Percentiles rank a stretch among this genome's conserved stretches.
Evolutionary conservation across 2,888 invertebrate species (phyloP).

Genomic region (Phortica okadai): DNA sequence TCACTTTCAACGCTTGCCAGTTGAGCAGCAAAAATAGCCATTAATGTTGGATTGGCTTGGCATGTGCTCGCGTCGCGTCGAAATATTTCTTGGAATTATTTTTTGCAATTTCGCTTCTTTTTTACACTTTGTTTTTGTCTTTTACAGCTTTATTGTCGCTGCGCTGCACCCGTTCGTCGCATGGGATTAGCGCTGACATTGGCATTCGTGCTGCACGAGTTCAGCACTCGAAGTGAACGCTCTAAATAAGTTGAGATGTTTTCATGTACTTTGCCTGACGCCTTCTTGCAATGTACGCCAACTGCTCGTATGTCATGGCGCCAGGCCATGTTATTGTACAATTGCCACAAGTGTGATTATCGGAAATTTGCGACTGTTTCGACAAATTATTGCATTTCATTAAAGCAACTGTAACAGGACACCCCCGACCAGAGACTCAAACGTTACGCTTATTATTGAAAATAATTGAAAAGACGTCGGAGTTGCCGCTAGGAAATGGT

Average conservation of each 20-base stretch:
- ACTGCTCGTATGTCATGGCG: neutral
- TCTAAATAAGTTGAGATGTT: neutral
- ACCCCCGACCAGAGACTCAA: neutral
- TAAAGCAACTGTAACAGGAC: neutral
- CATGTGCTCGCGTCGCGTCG: constrained; percentile 34
- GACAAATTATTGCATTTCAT: neutral
- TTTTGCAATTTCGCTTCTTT: neutral
- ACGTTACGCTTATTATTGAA: neutral
- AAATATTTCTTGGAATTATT: constrained; percentile 63
- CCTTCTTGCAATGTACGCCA: neutral
- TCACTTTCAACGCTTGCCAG: constrained; percentile 50
- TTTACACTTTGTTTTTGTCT: neutral
- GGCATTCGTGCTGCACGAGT: neutral
- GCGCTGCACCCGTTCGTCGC: neutral
- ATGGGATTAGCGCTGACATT: constrained; percentile 2
- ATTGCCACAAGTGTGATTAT: neutral
- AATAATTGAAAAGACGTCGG: constrained; percentile 15
- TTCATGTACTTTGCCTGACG: neutral
- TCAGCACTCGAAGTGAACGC: neutral
- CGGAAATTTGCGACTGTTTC: neutral
- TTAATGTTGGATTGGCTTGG: constrained; percentile 9
- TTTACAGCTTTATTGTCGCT: neutral
- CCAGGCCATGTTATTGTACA: neutral
- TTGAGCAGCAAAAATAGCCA: constrained; percentile 42
- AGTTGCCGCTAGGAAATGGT: neutral